Percentiles rank a stretch among this genome's conserved stretches.
These are phyloP conservation scores for Pachyuromys duprasi DNA, from an alignment of 2,797 vertebrate genomes.

Conservation along the genomic window DNA sequence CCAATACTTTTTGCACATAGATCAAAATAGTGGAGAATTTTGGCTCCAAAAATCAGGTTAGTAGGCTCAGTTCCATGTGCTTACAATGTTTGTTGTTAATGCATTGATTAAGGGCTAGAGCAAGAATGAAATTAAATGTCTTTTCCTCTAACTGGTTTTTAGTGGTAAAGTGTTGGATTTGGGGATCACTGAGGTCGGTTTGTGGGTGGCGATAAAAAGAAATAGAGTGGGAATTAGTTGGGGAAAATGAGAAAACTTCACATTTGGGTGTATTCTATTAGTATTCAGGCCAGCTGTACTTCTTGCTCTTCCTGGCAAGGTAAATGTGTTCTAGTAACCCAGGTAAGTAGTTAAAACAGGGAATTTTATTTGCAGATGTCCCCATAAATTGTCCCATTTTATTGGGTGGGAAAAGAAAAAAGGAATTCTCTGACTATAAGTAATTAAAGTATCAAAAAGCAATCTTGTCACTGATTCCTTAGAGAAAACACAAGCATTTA, in stretches of 20 bases:
- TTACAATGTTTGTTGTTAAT: constrained; percentile 85
- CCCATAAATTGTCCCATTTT: constrained; percentile 66
- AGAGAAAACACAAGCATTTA: constrained; percentile 78
- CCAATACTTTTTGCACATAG: constrained; percentile 86
- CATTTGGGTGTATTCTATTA: constrained; percentile 56
- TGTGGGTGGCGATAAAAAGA: constrained; percentile 15
- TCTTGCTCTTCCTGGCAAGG: constrained; percentile 66
- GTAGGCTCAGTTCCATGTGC: constrained; percentile 87
- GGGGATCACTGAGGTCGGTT: not conserved
- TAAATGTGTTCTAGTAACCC: constrained; percentile 70
- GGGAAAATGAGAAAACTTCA: constrained; percentile 60
- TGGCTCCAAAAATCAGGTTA: constrained; percentile 73
- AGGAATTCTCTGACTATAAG: constrained; percentile 15
- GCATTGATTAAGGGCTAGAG: constrained; percentile 80
- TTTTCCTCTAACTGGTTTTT: constrained; percentile 68
- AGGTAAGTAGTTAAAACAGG: constrained; percentile 87
- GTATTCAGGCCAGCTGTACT: constrained; percentile 61
- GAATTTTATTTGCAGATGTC: constrained; percentile 51
- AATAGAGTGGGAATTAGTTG: not conserved
- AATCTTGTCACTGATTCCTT: constrained; percentile 78
- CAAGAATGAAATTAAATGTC: constrained; percentile 76
- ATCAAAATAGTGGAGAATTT: constrained; percentile 77
- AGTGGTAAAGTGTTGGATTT: constrained; percentile 21
- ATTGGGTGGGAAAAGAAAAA: constrained; percentile 61
- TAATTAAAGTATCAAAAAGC: constrained; percentile 65